Evolutionary conservation across 2,113 vertebrate species (phyloP).

Genomic region (Phoxinus phoxinus): DNA sequence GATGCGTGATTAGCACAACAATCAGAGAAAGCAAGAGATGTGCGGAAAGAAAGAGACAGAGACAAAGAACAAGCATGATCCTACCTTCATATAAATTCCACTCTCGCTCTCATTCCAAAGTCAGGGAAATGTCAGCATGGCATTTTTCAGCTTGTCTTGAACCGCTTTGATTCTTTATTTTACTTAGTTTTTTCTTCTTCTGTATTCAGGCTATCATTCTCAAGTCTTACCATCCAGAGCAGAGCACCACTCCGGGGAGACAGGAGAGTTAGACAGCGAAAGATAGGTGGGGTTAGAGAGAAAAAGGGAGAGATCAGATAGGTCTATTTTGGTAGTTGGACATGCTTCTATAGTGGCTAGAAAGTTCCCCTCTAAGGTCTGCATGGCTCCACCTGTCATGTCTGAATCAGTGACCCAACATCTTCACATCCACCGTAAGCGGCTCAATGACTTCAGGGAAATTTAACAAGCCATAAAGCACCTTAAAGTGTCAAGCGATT

Average conservation of each 20-base stretch:
- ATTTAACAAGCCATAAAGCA: background rate
- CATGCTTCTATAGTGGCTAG: constrained; percentile 14
- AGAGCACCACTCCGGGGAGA: background rate
- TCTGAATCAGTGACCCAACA: background rate
- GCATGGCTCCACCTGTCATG: background rate
- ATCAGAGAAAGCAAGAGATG: constrained; percentile 65
- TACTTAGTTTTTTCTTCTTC: background rate
- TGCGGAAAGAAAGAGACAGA: constrained; percentile 48
- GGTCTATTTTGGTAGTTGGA: constrained; percentile 3
- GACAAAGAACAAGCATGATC: background rate
- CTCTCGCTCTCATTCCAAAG: background rate
- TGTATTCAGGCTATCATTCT: background rate
- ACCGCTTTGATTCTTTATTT: background rate
- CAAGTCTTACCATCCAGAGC: background rate
- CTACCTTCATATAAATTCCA: constrained; percentile 18
- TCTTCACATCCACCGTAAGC: background rate
- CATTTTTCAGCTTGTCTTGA: background rate
- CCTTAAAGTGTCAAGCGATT: background rate
- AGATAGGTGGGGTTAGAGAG: background rate
- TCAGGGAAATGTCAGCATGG: background rate
- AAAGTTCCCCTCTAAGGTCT: constrained; percentile 10
- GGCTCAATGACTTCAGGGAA: background rate
- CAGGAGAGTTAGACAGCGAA: constrained; percentile 51
- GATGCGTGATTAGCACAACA: background rate
- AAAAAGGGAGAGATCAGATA: constrained; percentile 8